Base-by-base conservation (phyloP, 2,888 invertebrate species). In the Phyllotreta striolata region DNA sequence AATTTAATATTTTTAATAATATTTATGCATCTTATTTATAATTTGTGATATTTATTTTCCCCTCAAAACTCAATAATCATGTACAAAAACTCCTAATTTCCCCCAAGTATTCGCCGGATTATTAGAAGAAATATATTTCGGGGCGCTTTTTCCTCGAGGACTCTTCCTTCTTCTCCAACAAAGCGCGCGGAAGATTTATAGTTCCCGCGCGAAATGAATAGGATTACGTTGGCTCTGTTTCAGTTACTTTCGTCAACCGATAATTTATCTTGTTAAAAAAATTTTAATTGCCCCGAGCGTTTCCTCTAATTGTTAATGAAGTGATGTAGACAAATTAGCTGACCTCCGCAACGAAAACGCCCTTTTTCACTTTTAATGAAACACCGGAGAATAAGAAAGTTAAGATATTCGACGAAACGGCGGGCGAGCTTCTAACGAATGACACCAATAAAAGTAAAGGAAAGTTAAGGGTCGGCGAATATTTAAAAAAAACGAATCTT, bases 231-330 rank as follows among this genome's bases (percentile, higher is more conserved):
- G 55, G 46, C 54, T 41, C 39, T 54, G 51, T 37, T 55, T 43
- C 49, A 61, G 61, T 55, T 55, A 55, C 37, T 61, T 55, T 47
- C 61, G 55, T 54, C 46, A 47, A 14, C 46, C 55, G 55, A 55
- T 61, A 55, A 61, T 61, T 61, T 61, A 61, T 61, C 61, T 61
- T 40, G 40, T 24, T 54, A 14, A 55, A 61, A 57, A 46, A 55
- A 55, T 55, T 60, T 55, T 55, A 55, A 61, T 55, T 61, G 47
- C 46, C 9, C 10, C 24, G 14, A 46, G 9, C 56, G 44, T 56
- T 56, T 46, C 46, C 38, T 13, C 56, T 56, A 56, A 56, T 56
- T 56, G 56, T 46, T 44, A 56, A 46, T 56, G 56, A 46, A 56
- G 56, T 44, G 44, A 56, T 56, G 46, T 46, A 12, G 44, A 56